Evolutionary conservation across 2,888 invertebrate genomes (phyloP), one percentile per base, ranked within the genome.

Genomic region (Margaritifera margaritifera): DNA sequence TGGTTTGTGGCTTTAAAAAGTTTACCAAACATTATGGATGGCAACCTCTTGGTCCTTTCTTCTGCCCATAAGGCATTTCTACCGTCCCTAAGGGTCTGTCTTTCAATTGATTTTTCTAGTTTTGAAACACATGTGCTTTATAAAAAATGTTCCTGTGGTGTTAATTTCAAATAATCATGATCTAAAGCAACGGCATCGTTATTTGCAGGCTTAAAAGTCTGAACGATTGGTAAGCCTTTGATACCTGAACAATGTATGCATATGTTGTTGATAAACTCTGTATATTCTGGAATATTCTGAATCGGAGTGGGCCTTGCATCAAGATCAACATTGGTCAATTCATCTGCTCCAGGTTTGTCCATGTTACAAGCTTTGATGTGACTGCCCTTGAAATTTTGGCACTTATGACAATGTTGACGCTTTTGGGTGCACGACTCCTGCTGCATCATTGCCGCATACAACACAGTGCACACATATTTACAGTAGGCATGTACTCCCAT

Each of bases 401-500:
- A n/a, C 60, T 69, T 66, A 52, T 72, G 72, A 52, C 74, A 78
- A 27, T 65, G 66, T 54, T 74, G 72, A 5, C 74, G 61, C 52
- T 62, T 67, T 54, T 75, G 64, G 5, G 73, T 77, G 53, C 77
- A 71, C 11, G 67, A 51, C n/a, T n/a, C n/a, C n/a, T n/a, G n/a
- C n/a, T n/a, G n/a, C 27, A 27, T 27, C 27, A 27, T 4, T 4
- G 27, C 27, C 27, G 69, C 78, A 68, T 51, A 70, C 18, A 78
- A 25, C 6, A 73, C 64, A 27, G 27, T 42, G 64, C 60, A 58
- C 6, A 79, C 69, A 70, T 80, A 77, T 61, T 79, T 77, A 58
- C 78, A 80, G 52, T 79, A 72, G 19, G 69, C 78, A 57, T 52
- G 25, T n/a, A 79, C 79, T 8, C 80, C 79, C 71, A 74, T 72